phyloP scores from a whole-genome alignment of 1,140 invertebrate species.

The Acromyrmex charruanus region DNA sequence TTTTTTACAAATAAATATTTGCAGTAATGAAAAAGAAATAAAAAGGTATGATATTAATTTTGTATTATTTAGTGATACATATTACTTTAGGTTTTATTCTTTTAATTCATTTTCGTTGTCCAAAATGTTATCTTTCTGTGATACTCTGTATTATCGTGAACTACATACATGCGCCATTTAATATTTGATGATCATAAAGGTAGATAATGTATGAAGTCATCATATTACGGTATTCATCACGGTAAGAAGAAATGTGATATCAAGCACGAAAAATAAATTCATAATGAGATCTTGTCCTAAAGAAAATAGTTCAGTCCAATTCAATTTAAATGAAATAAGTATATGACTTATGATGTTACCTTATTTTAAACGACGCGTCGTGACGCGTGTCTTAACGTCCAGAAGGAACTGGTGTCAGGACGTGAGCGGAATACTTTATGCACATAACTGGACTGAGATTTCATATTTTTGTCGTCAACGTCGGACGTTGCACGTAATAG shows the following conservation, averaged over 20 bases:
- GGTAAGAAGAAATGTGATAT: conserved; percentile 8
- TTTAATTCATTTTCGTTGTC: neutral
- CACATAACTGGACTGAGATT: conserved; percentile 24
- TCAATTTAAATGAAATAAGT: conserved; percentile 50
- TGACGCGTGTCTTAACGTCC: neutral
- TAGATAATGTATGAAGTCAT: conserved; percentile 27
- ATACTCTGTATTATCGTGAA: neutral
- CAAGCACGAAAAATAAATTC: conserved; percentile 37
- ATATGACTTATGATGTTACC: conserved; percentile 29
- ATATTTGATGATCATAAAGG: conserved; percentile 30
- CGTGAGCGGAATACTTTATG: conserved; percentile 40
- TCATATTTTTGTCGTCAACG: conserved; percentile 38
- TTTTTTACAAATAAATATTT: no score
- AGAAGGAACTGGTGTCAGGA: neutral
- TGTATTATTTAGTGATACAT: neutral
- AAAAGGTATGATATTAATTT: neutral
- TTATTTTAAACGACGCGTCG: conserved; percentile 45
- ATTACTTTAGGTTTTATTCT: neutral
- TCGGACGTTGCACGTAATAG: neutral
- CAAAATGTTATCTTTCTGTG: neutral
- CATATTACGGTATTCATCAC: neutral
- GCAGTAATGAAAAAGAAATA: no score
- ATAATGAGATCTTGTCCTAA: conserved; percentile 16
- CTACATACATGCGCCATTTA: neutral
- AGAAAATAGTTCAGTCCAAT: neutral